Conservation (phyloP, 2,113 vertebrate species). For the Oryzias woworae region DNA sequence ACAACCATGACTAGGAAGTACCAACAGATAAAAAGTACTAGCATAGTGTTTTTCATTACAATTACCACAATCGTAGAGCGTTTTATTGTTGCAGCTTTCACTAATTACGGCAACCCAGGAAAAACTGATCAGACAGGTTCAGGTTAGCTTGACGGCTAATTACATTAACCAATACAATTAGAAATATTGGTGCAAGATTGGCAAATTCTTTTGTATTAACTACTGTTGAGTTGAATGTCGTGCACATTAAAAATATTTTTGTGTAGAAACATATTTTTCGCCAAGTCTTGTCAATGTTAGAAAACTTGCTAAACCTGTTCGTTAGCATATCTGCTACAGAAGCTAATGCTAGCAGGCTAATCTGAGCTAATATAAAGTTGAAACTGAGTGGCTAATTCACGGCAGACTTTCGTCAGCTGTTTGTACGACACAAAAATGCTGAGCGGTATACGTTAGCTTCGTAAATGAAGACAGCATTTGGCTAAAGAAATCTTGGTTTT, state of each 20-base stretch:
- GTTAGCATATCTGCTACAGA: constrained; percentile 30
- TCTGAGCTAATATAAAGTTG: constrained; percentile 55
- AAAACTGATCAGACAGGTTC: constrained; percentile 10
- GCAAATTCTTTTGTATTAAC: not conserved
- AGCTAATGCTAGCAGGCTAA: constrained; percentile 50
- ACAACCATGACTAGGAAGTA: not conserved
- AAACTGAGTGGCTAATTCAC: constrained; percentile 19
- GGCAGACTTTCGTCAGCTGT: not conserved
- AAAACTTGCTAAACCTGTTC: constrained; percentile 37
- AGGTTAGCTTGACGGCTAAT: constrained; percentile 48
- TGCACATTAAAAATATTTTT: not conserved
- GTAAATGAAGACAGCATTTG: rapidly evolving
- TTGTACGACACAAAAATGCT: not conserved
- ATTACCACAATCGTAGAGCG: too few species aligned
- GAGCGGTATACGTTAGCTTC: not conserved
- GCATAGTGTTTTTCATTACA: not conserved
- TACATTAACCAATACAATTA: constrained; percentile 1
- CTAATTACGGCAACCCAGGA: not conserved
- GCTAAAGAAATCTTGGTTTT: not conserved
- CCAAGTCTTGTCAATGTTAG: not conserved
- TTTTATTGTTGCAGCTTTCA: not conserved
- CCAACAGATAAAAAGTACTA: not conserved
- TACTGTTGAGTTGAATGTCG: rapidly evolving
- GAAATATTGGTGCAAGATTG: not conserved
- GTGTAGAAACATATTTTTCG: not conserved